Evolutionary conservation across 1,140 invertebrate genomes (phyloP), one percentile per base, ranked within the genome.

Genomic region (Druon quercuslanigerum): DNA sequence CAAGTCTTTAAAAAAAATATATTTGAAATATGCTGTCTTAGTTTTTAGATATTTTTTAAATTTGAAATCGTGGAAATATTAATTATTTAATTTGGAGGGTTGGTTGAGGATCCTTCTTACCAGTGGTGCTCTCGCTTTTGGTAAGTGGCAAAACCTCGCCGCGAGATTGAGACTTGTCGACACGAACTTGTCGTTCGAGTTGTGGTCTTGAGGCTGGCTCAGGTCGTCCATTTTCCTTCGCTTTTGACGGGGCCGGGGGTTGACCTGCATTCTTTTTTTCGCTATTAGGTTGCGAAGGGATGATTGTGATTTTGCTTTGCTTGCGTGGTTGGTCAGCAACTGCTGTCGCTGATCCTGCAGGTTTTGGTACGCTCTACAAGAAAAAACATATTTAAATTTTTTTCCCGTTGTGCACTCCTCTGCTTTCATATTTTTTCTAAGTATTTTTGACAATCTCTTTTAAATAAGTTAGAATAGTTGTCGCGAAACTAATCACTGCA

Each of bases 241-340:
- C 74, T 81, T 91, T 92, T 66, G 85, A 76, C 50, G 79, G 74
- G 11, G 83, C 70, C 71, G 87, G 75, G 80, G 85, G 82, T 82
- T 88, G 82, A 74, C 81, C 85, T 81, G 86, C 74, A 72, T 82
- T 84, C 83, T 84, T 80, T 71, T 88, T 89, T 56, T 89, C 87
- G 77, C 76, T 90, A 71, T 87, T 89, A 51, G 84, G 80, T 77
- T 91, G 88, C 17, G 90, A 87, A 12, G 91, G 91, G 74, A 91
- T 87, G 83, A 92, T 92, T 52, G 88, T 92, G 79, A 92, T 90
- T 87, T 92, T 92, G 80, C 89, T 92, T 73, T 90, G 89, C 79
- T 92, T 92, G 7, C 90, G 85, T 0, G 79, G 50, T 46, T 83
- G 81, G 51, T 82, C 83, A 46, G 82, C 74, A 50, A 81, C 51